These are phyloP conservation scores for Pelvicachromis taeniatus DNA, from an alignment of 2,113 vertebrate genomes.

Conservation along the genomic window DNA sequence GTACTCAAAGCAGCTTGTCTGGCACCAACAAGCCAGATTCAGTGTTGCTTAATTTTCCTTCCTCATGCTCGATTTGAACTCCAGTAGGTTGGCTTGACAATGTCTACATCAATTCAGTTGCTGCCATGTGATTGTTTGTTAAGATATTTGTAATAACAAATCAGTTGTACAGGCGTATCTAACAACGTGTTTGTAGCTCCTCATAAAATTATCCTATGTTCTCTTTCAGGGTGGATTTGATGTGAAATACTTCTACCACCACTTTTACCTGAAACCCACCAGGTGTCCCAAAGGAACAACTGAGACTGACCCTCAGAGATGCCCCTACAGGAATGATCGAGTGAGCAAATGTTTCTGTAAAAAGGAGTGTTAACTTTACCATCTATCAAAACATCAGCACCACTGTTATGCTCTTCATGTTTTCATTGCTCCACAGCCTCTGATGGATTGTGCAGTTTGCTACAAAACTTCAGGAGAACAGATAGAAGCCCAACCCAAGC, in stretches of 20 bases:
- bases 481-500: constrained; percentile 47
- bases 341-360: constrained; percentile 39
- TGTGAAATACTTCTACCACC: constrained; percentile 55
- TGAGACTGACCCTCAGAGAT: neutral
- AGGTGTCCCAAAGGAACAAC: constrained; percentile 53
- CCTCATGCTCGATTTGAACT: neutral
- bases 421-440: constrained; percentile 47
- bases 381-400: neutral
- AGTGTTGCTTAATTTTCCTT: neutral
- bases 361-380: neutral
- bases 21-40: neutral
- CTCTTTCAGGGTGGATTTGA: constrained; percentile 55
- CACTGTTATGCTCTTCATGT: neutral
- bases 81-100: neutral
- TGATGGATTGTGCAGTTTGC: constrained; percentile 74
- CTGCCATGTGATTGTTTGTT: neutral
- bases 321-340: constrained; percentile 65
- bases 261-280: constrained; percentile 69
- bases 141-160: neutral
- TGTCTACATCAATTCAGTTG: neutral
- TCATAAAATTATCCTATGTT: neutral
- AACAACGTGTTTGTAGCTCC: neutral
- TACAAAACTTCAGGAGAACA: constrained; percentile 48
- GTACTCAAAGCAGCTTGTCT: neutral
- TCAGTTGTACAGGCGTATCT: neutral